phyloP scores from a whole-genome alignment of 2,888 invertebrate genomes.

The Osmoderma eremita region DNA sequence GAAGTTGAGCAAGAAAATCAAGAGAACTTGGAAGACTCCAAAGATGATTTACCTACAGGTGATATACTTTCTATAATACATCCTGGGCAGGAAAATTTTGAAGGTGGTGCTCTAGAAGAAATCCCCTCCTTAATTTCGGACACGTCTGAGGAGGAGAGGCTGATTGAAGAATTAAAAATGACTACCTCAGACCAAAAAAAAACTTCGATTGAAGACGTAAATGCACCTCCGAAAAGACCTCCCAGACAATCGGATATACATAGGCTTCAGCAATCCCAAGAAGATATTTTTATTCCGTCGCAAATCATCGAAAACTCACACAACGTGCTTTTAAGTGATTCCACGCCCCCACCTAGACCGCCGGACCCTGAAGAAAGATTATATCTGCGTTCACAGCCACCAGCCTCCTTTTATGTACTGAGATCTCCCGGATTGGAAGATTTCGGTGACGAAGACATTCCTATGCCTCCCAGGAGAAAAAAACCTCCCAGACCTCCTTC shows the following conservation, averaged over 20 bases:
- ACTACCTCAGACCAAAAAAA: slow-evolving; percentile 56
- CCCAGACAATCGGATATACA: slow-evolving; percentile 51
- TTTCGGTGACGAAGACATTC: slow-evolving; percentile 59
- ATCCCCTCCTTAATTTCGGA: slow-evolving; percentile 33
- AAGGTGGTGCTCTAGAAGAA: slow-evolving; percentile 26
- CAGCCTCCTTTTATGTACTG: slow-evolving; percentile 60
- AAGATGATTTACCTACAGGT: no score
- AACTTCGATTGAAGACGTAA: slow-evolving; percentile 61
- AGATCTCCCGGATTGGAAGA: slow-evolving; percentile 59
- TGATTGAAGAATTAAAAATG: slow-evolving; percentile 34
- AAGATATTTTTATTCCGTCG: slow-evolving; percentile 32
- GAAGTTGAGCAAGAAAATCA: background rate
- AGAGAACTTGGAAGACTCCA: background rate
- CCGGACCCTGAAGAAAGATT: slow-evolving; percentile 59
- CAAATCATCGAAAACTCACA: slow-evolving; percentile 40
- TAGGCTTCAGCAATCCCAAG: slow-evolving; percentile 29
- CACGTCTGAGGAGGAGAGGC: slow-evolving; percentile 36
- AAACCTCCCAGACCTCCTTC: slow-evolving; percentile 61
- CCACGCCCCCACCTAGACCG: slow-evolving; percentile 53
- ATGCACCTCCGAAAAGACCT: slow-evolving; percentile 65
- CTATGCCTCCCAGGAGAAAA: slow-evolving; percentile 65
- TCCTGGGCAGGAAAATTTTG: slow-evolving; percentile 43
- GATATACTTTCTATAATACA: slow-evolving; percentile 8
- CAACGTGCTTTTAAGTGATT: slow-evolving; percentile 23
- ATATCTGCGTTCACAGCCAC: slow-evolving; percentile 62